Base-by-base conservation (phyloP, 2,113 vertebrate species). In the Mohoua ochrocephala region DNA sequence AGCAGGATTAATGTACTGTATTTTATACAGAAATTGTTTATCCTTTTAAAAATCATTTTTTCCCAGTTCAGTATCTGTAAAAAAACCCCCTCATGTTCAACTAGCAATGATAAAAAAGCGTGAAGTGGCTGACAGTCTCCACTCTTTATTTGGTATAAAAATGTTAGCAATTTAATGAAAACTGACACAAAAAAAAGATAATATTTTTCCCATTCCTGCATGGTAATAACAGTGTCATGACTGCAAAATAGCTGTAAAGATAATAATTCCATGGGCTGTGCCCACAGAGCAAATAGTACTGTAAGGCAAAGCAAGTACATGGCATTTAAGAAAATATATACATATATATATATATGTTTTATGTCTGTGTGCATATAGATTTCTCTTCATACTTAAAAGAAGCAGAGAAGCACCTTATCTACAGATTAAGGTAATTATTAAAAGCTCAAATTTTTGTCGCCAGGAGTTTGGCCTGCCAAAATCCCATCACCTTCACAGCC, bases 1-100 rank as follows among this genome's bases (percentile, higher is more conserved):
- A 57, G 78, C 61, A 68, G 91, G 82, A 82, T 97, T 95, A 96
- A 96, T 95, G 94, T 92, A 54, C 92, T 93, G 69, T 95, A 96
- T 95, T 93, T 93, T 91, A 94, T 71, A 83, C 21, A 88, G 70
- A 95, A 96, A 96, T 97, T 98, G 97, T 98, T 98, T 98, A 98
- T 93, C 68, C 95, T 97, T 97, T 96, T 21, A 47, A 79, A 95
- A 97, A 80, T 84, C 6, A 56, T 94, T 95, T 94, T 92, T 92
- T 91, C 76, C 83, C 88, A 92, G 77, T 68, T 95, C 87, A 96
- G 21, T 83, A 90, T 84, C 86, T 96, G 64, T 77, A 50, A 86
- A 89, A 85, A 87, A 49, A 50, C 0, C 2, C 1, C 30, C 50
- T 90, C 47, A 44, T 68, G 73, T 70, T 91, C 82, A 47, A 35